Evolutionary conservation across 2,113 vertebrate species (phyloP).

Genomic region (Corythornis madagascariensis): DNA sequence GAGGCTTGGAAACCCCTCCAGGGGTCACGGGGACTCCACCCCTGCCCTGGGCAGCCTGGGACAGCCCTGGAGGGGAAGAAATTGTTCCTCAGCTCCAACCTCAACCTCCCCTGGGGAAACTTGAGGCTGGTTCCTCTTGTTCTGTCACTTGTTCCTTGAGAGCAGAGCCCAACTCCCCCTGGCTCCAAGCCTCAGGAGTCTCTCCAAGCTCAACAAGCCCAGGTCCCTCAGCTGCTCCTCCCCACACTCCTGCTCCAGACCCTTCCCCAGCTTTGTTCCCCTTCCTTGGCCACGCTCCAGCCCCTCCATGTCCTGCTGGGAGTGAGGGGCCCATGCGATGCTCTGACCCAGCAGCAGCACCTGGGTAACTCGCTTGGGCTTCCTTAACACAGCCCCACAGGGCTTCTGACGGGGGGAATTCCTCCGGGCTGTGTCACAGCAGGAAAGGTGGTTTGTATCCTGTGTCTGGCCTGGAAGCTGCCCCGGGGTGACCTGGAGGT

Average conservation of each 20-base stretch:
- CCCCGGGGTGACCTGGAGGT: not conserved
- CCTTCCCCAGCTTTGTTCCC: not conserved
- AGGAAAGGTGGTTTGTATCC: slow-evolving; percentile 75
- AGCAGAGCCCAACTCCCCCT: too few relatives aligned
- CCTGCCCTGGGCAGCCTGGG: not conserved
- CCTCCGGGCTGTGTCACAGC: slow-evolving; percentile 38
- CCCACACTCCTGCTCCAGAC: not conserved
- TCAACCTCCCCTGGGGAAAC: too few relatives aligned
- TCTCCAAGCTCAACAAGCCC: not conserved
- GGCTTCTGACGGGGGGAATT: slow-evolving; percentile 18
- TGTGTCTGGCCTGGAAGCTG: slow-evolving; percentile 18
- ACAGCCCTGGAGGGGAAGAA: too few relatives aligned
- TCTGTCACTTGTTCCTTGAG: too few relatives aligned
- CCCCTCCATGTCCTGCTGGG: not conserved
- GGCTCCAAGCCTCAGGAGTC: too few relatives aligned
- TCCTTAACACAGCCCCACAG: slow-evolving; percentile 19
- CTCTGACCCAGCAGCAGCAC: rapidly evolving
- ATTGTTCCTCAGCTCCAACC: too few relatives aligned
- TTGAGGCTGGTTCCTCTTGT: too few relatives aligned
- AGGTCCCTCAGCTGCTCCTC: not conserved
- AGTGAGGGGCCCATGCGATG: not conserved
- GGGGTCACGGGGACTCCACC: not conserved
- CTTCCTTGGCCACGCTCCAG: not conserved
- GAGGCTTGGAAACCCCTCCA: too few relatives aligned
- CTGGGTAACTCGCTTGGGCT: not conserved